phyloP scores from a whole-genome alignment of 2,113 vertebrate species.

The Hemichromis elongatus region DNA sequence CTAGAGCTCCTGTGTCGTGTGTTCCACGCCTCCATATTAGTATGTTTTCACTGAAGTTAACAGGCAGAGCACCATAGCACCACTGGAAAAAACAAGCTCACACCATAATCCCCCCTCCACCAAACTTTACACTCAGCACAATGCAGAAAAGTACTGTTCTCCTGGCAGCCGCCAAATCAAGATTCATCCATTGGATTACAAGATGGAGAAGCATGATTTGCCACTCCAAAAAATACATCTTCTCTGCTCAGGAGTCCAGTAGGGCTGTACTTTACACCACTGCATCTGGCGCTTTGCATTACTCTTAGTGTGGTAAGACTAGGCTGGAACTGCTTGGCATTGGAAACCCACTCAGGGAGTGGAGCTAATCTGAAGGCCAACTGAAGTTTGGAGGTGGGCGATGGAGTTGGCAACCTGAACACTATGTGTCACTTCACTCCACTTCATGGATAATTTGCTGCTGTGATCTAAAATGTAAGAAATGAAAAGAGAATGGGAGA shows the following conservation, averaged over 20 bases:
- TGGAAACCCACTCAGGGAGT: background rate
- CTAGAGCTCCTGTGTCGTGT: no score
- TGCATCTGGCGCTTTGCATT: background rate
- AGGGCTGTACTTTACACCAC: background rate
- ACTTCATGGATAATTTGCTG: background rate
- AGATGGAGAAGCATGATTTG: background rate
- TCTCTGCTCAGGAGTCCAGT: background rate
- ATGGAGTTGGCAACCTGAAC: background rate
- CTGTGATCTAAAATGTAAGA: background rate
- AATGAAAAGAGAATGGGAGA: slow-evolving; percentile 32
- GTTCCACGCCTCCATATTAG: no score
- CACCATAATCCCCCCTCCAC: background rate
- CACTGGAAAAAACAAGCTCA: fast-evolving
- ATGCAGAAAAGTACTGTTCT: background rate
- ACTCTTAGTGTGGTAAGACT: background rate
- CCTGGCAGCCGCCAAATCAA: background rate
- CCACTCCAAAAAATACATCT: background rate
- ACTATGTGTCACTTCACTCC: background rate
- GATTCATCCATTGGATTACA: fast-evolving
- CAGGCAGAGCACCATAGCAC: background rate
- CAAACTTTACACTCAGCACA: background rate
- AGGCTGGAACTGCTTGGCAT: background rate
- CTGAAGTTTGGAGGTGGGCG: background rate
- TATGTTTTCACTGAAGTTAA: background rate
- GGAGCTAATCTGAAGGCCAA: background rate